Base-by-base conservation (phyloP, 2,113 vertebrate genomes). In the Psilopsiagon aurifrons region DNA sequence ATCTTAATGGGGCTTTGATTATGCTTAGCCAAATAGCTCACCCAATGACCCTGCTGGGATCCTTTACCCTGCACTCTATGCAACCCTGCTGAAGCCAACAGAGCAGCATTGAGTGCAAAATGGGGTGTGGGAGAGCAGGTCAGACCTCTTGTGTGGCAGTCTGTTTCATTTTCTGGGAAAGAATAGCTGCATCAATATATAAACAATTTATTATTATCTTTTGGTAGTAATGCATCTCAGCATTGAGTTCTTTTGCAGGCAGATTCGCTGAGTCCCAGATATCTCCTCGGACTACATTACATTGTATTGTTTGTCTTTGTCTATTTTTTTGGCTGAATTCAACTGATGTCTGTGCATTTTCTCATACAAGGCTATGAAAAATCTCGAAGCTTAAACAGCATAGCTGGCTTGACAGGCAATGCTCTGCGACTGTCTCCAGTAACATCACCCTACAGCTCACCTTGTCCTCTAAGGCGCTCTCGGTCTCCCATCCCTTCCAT, bases 371-470 rank as follows among this genome's bases (percentile, higher is more conserved):
- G 98, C 97, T 99, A 98, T 95, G 99, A 99, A 98, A 99, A 99
- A 98, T 99, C 99, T 95, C 97, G 98, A 98, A 99, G 99, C 98
- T 98, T 99, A 99, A 99, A 98, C 99, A 99, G 99, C 99, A 99
- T 99, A 98, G 98, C 99, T 90, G 98, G 98, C 98, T 96, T 99
- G 98, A 98, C 98, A 97, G 98, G 98, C 98, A 99, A 98, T 98
- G 94, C 99, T 97, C 98, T 99, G 98, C 98, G 98, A 97, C 98
- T 99, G 96, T 99, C 99, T 98, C 99, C 99, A 95, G 98, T 99
- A 96, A 99, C 98, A 97, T 99, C 99, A 96, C 99, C 99, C 93
- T 99, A 99, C 98, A 98, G 97, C 98, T 99, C 99, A 82, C 99
- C 99, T 98, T 99, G 98, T 98, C 98, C 98, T 80, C 98, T 99